Evolutionary conservation across 2,888 invertebrate genomes (phyloP).

Genomic region (Drosophila aldrichi): DNA sequence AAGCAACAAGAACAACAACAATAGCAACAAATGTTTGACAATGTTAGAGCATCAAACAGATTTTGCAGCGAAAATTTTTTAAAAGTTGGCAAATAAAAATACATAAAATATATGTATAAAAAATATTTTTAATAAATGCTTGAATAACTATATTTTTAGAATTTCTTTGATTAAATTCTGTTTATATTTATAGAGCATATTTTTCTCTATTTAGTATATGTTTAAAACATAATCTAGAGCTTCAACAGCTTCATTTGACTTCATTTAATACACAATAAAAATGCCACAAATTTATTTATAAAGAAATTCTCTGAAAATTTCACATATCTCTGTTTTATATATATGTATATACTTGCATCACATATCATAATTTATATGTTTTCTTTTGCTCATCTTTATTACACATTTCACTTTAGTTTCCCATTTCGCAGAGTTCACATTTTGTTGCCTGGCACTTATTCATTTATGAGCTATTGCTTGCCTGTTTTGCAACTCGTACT

Average conservation of each 20-base stretch:
- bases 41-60: neutral
- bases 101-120: too few relatives aligned
- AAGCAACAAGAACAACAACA: neutral
- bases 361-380: neutral
- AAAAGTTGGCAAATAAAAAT: neutral
- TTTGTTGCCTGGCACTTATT: constrained; percentile 13
- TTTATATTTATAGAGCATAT: too few relatives aligned
- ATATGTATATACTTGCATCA: neutral
- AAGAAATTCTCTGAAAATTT: neutral
- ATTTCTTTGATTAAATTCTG: too few relatives aligned
- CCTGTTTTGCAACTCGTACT: constrained; percentile 12
- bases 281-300: neutral
- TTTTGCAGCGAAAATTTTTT: neutral
- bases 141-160: too few relatives aligned
- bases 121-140: too few relatives aligned
- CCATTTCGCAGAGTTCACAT: constrained; percentile 1
- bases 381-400: neutral
- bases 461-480: constrained; percentile 23
- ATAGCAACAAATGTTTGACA: neutral
- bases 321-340: neutral
- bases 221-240: neutral
- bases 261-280: neutral
- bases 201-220: too few relatives aligned
- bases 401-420: neutral
- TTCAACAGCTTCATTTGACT: neutral